Conservation (phyloP, 2,888 invertebrate genomes). For the Phrixothrix hirtus region DNA sequence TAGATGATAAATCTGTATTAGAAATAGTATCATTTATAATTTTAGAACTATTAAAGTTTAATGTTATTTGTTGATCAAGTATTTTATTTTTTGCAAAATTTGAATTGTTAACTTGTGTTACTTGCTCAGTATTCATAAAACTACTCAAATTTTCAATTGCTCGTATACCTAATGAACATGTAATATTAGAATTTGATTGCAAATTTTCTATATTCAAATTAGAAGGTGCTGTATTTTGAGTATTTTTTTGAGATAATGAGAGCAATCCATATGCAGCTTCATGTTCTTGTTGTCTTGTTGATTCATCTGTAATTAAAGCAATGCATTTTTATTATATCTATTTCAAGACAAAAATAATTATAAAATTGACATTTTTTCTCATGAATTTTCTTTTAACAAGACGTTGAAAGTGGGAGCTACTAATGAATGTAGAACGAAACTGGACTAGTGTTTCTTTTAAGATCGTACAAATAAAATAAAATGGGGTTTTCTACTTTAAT, state of each 20-base stretch:
- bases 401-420: too few species aligned
- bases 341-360: too few species aligned
- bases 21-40: slow-evolving; percentile 26
- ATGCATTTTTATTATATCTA: too few species aligned
- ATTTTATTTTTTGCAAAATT: slow-evolving; percentile 55
- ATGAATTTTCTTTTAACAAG: too few species aligned
- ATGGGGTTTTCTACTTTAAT: too few species aligned
- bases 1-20: slow-evolving; percentile 26
- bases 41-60: slow-evolving; percentile 35
- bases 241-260: slow-evolving; percentile 67
- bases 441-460: too few species aligned
- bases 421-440: too few species aligned
- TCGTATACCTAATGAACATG: slow-evolving; percentile 11
- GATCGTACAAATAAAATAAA: too few species aligned
- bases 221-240: slow-evolving; percentile 41
- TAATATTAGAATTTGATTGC: slow-evolving; percentile 6
- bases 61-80: slow-evolving; percentile 42
- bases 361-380: too few species aligned
- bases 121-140: slow-evolving; percentile 52
- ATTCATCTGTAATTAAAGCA: slow-evolving; percentile 64
- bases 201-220: slow-evolving; percentile 16
- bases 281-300: slow-evolving; percentile 76
- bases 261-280: slow-evolving; percentile 84
- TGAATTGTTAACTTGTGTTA: slow-evolving; percentile 51
- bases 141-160: slow-evolving; percentile 35